phyloP scores from a whole-genome alignment of 2,113 vertebrate species.

The Sardina pilchardus region DNA sequence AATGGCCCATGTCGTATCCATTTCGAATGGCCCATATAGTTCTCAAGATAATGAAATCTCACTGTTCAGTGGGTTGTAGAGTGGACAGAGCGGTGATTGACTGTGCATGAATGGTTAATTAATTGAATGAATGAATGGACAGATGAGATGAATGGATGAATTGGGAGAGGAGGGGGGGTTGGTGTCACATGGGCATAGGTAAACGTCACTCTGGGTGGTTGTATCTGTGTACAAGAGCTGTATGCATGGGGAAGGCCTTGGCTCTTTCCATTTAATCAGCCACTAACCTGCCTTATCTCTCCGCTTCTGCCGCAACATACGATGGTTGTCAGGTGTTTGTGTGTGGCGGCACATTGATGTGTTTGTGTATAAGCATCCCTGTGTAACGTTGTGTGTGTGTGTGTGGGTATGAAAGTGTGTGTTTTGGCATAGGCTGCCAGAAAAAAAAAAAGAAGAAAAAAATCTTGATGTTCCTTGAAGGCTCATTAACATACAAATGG shows the following conservation, averaged over 20 bases:
- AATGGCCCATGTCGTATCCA: background rate
- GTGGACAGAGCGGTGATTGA: background rate
- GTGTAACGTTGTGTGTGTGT: slow-evolving; percentile 24
- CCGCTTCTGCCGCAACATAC: slow-evolving; percentile 26
- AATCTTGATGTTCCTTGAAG: slow-evolving; percentile 47
- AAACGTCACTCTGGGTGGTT: background rate
- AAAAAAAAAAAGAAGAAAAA: background rate
- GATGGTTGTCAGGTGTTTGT: slow-evolving; percentile 33
- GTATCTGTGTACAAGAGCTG: background rate
- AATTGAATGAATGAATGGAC: background rate
- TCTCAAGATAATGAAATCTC: background rate
- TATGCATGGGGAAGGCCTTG: no score
- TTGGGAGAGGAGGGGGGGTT: background rate
- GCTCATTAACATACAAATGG: slow-evolving; percentile 80
- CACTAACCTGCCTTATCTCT: slow-evolving; percentile 33
- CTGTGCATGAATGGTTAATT: background rate
- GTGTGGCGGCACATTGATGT: slow-evolving; percentile 19
- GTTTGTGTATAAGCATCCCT: background rate
- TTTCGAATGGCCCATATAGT: background rate
- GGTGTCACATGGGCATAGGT: background rate
- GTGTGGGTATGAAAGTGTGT: background rate
- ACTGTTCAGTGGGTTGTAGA: background rate
- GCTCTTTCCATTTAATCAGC: background rate
- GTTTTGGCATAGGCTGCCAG: background rate
- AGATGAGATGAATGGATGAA: background rate